A percentile compares a stretch with the other conserved stretches of the same genome.
These are phyloP conservation scores for Leuciscus idus DNA, from an alignment of 2,113 vertebrate genomes.

Conservation along the genomic window DNA sequence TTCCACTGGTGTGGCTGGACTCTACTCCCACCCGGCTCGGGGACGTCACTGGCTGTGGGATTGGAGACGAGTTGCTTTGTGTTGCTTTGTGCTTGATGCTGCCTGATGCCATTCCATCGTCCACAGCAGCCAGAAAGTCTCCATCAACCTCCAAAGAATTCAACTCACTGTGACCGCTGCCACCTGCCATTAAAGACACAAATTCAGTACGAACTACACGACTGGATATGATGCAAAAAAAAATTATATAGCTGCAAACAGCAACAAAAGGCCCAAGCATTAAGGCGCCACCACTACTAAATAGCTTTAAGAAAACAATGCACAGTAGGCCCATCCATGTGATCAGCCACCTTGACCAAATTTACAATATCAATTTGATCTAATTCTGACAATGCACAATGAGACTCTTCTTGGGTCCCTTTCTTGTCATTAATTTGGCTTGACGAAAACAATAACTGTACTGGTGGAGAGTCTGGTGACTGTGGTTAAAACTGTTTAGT, in stretches of 20 bases:
- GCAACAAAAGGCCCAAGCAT: too few relatives aligned
- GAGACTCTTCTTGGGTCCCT: too few relatives aligned
- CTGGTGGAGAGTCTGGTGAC: not conserved
- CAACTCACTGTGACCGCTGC: conserved; percentile 90
- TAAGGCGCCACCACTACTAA: too few relatives aligned
- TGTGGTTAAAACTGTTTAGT: not conserved
- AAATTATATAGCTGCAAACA: too few relatives aligned
- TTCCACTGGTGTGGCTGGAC: conserved; percentile 73
- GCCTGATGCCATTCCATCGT: conserved; percentile 98
- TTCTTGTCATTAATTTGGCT: not conserved
- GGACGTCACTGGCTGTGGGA: conserved; percentile 54
- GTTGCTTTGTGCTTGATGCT: conserved; percentile 80
- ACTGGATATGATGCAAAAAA: too few relatives aligned
- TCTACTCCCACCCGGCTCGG: conserved; percentile 77
- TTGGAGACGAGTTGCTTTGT: conserved; percentile 63
- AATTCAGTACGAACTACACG: not conserved
- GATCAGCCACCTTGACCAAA: too few relatives aligned
- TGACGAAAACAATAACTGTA: not conserved
- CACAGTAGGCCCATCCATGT: too few relatives aligned
- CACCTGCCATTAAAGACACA: conserved; percentile 70
- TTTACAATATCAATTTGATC: too few relatives aligned
- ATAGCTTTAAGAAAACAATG: too few relatives aligned
- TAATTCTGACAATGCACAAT: too few relatives aligned
- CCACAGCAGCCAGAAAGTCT: conserved; percentile 87
- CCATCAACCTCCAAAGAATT: conserved; percentile 85